phyloP scores from a whole-genome alignment of 2,113 vertebrate species.

The Antennarius striatus region DNA sequence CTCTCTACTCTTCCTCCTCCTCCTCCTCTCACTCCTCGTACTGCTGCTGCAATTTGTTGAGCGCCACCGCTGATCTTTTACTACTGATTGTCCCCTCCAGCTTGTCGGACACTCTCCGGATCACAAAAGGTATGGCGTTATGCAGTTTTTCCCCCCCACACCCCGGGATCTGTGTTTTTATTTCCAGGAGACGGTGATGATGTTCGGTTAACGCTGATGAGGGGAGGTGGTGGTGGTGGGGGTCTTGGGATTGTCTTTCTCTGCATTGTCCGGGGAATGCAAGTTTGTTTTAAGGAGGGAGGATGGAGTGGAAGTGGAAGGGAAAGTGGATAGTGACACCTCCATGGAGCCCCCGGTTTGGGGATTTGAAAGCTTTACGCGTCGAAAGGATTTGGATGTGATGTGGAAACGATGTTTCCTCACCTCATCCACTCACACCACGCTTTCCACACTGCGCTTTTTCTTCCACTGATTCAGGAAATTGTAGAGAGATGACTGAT shows the following conservation, averaged over 20 bases:
- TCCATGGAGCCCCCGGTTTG: constrained; percentile 17
- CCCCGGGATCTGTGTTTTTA: too few relatives aligned
- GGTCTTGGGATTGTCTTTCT: not conserved
- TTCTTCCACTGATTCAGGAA: constrained; percentile 18
- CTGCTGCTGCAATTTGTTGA: constrained; percentile 38
- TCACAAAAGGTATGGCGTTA: not conserved
- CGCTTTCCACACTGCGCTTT: constrained; percentile 26
- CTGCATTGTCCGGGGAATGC: constrained; percentile 16
- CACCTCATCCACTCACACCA: constrained; percentile 22
- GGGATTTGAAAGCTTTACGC: constrained; percentile 35
- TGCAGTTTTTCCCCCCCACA: too few relatives aligned
- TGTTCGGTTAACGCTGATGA: too few relatives aligned
- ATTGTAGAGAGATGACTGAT: not conserved
- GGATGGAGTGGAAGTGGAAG: constrained; percentile 17
- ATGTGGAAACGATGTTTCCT: constrained; percentile 46
- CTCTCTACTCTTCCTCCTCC: constrained; percentile 33
- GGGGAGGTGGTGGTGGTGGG: too few relatives aligned
- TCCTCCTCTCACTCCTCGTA: constrained; percentile 23
- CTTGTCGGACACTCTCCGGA: constrained; percentile 28
- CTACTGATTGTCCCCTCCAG: constrained; percentile 27
- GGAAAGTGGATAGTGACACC: constrained; percentile 4
- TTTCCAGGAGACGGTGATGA: too few relatives aligned
- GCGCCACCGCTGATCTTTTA: constrained; percentile 13
- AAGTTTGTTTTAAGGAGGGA: constrained; percentile 22
- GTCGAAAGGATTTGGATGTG: constrained; percentile 49